Conservation (phyloP, 2,113 vertebrate genomes). For the Tetrao urogallus region DNA sequence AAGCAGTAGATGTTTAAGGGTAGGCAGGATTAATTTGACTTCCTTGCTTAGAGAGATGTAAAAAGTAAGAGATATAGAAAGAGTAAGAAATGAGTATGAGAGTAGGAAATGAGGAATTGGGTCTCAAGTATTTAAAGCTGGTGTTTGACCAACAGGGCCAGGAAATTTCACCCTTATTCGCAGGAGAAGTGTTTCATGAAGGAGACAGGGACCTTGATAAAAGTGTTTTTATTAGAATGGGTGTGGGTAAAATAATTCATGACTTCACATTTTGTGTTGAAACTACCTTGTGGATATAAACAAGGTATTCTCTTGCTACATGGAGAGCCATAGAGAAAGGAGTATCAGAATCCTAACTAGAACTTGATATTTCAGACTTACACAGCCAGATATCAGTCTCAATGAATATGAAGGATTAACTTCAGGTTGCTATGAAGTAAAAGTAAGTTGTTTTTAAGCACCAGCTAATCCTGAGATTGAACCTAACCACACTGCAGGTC, state of each 20-base stretch:
- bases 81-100: neutral
- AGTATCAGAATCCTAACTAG: neutral
- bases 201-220: fast-evolving
- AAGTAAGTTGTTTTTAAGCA: neutral
- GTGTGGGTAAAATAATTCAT: neutral
- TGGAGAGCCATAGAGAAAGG: neutral
- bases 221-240: neutral
- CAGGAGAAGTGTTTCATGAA: neutral
- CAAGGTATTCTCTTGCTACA: neutral
- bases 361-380: neutral
- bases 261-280: neutral
- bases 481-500: neutral
- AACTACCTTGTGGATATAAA: neutral
- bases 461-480: neutral
- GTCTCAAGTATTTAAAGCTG: neutral
- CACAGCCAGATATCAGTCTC: neutral
- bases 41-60: neutral
- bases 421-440: neutral
- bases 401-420: neutral
- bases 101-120: neutral
- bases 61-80: neutral
- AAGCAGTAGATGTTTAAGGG: neutral
- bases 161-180: neutral
- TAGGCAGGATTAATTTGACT: neutral
- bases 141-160: neutral